A percentile compares a stretch with the other conserved stretches of the same genome.
Conservation (phyloP, 1,140 invertebrate genomes). For the Euura lappo region DNA sequence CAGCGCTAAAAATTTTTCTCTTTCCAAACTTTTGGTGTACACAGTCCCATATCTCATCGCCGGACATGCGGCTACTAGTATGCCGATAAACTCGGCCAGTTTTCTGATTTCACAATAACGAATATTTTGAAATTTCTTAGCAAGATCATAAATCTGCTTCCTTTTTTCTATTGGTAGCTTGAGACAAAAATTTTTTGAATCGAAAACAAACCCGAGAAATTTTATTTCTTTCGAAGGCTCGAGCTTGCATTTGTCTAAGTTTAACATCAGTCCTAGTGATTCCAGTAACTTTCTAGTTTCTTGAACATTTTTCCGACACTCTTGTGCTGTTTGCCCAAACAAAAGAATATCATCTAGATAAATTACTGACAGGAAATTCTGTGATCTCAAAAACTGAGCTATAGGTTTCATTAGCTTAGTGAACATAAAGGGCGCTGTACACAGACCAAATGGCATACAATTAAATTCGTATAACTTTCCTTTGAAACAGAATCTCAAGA, state of each 20-base stretch:
- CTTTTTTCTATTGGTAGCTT: constrained; percentile 19
- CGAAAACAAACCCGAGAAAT: constrained; percentile 29
- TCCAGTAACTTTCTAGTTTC: constrained; percentile 19
- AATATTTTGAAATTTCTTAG: constrained; percentile 17
- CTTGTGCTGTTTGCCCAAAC: constrained; percentile 15
- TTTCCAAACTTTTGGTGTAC: constrained; percentile 15
- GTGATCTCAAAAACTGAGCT: constrained; percentile 17
- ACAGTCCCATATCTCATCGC: constrained; percentile 26
- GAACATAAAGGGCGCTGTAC: constrained; percentile 29
- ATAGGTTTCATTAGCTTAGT: constrained; percentile 33
- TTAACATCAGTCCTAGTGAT: constrained; percentile 28
- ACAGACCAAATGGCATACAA: constrained; percentile 30
- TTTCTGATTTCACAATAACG: constrained; percentile 27
- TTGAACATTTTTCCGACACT: constrained; percentile 19
- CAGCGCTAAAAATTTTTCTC: neutral
- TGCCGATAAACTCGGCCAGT: constrained; percentile 25
- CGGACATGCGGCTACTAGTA: constrained; percentile 24
- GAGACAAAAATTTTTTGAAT: constrained; percentile 17
- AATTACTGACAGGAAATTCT: constrained; percentile 15
- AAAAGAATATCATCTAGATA: neutral
- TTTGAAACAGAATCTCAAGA: constrained; percentile 18
- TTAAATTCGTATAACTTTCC: constrained; percentile 13
- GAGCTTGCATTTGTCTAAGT: constrained; percentile 22
- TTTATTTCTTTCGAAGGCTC: constrained; percentile 19
- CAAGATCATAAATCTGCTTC: constrained; percentile 16